A percentile compares a stretch with the other conserved stretches of the same genome.
phyloP scores from a whole-genome alignment of 35 echinoderm and acorn worm species.

The Lytechinus variegatus region DNA sequence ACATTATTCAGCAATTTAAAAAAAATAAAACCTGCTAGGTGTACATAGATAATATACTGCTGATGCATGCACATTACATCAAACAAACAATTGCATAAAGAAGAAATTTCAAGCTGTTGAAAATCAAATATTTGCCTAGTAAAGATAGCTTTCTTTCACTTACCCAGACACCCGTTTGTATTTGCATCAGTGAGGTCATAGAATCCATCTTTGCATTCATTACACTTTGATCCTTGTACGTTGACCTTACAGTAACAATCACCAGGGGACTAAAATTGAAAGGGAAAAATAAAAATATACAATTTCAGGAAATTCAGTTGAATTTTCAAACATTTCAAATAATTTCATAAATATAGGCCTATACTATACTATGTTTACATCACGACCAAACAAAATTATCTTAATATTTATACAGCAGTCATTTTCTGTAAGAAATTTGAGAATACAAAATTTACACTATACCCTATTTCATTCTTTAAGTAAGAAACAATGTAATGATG shows the following conservation, averaged over 20 bases:
- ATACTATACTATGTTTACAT: too few relatives aligned
- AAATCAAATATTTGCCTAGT: background rate
- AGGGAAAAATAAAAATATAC: background rate
- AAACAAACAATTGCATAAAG: background rate
- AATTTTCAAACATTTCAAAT: background rate
- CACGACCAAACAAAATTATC: too few relatives aligned
- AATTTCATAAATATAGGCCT: background rate
- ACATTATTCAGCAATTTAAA: background rate
- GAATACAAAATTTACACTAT: too few relatives aligned
- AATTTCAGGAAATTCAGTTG: background rate
- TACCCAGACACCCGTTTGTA: constrained; percentile 84
- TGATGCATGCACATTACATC: background rate
- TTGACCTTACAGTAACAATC: constrained; percentile 92
- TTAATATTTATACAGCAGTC: too few relatives aligned
- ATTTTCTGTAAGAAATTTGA: too few relatives aligned
- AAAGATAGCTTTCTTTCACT: background rate
- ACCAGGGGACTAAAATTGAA: constrained; percentile 65
- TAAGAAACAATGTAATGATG: too few relatives aligned
- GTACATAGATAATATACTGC: background rate
- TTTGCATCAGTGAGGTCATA: constrained; percentile 83
- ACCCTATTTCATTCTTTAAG: too few relatives aligned
- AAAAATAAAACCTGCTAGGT: background rate
- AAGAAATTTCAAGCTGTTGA: background rate
- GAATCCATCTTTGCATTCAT: constrained; percentile 78
- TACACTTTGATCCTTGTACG: constrained; percentile 82